Evolutionary conservation across 2,888 invertebrate species (phyloP).

Genomic region (Blastobasis lacticolella): DNA sequence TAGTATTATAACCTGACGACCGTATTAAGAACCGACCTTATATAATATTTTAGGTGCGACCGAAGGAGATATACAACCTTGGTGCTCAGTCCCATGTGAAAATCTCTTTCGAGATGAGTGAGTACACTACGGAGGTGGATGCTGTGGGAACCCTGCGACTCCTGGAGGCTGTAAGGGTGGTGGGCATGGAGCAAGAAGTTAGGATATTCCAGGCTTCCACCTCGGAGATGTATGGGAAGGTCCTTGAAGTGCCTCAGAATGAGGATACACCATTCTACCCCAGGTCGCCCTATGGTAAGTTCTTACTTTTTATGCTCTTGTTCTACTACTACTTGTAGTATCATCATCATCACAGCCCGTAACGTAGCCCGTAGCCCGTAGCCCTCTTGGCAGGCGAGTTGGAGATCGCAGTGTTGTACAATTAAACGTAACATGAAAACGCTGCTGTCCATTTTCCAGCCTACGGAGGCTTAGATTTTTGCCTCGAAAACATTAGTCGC

Average conservation of each 20-base stretch:
- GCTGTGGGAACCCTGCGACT: conserved; percentile 94
- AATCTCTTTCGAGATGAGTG: conserved; percentile 98
- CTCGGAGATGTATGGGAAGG: conserved; percentile 95
- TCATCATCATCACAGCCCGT: no score
- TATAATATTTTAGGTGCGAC: conserved; percentile 67
- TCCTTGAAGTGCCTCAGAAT: conserved; percentile 92
- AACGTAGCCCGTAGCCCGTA: no score
- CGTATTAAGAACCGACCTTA: not conserved
- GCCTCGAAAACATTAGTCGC: no score
- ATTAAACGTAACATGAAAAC: no score
- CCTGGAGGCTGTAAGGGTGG: conserved; percentile 93
- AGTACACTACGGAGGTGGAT: conserved; percentile 99
- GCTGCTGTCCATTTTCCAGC: no score
- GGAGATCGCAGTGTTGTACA: no score
- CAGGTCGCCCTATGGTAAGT: conserved; percentile 93
- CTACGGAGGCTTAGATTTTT: no score
- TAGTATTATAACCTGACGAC: no score
- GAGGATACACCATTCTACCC: conserved; percentile 98
- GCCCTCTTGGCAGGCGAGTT: no score
- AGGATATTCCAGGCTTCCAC: conserved; percentile 97
- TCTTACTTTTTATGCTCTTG: not conserved
- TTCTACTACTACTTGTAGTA: no score
- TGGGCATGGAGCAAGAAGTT: conserved; percentile 85
- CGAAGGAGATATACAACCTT: conserved; percentile 97
- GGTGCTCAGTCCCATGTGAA: conserved; percentile 99